Evolutionary conservation across 1,140 invertebrate genomes (phyloP).

Genomic region (Drosophila chauvacae): DNA sequence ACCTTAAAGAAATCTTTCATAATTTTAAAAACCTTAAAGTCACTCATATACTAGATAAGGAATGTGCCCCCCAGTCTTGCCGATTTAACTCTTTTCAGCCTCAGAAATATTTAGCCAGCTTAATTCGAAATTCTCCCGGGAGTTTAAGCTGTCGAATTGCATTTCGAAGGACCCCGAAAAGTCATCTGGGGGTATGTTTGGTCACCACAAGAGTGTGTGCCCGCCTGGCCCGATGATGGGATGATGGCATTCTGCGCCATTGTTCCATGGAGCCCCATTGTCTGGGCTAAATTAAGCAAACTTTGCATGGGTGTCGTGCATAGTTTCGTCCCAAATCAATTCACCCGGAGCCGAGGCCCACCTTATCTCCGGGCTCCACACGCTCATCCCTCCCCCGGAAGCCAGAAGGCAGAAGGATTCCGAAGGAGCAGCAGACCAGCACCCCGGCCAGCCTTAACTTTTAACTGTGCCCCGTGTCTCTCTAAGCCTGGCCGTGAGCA

Average conservation of each 20-base stretch:
- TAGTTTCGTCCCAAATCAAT: slow-evolving; percentile 75
- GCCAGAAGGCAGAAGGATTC: slow-evolving; percentile 40
- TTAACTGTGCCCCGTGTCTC: slow-evolving; percentile 53
- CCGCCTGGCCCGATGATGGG: not conserved
- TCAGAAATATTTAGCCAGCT: slow-evolving; percentile 27
- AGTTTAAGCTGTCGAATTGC: slow-evolving; percentile 38
- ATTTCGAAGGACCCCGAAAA: slow-evolving; percentile 23
- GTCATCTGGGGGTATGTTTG: slow-evolving; percentile 12
- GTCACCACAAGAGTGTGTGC: slow-evolving; percentile 25
- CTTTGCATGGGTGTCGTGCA: slow-evolving; percentile 67
- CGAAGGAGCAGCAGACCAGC: slow-evolving; percentile 36
- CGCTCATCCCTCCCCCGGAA: slow-evolving; percentile 21
- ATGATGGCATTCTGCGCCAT: slow-evolving; percentile 43
- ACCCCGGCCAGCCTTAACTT: slow-evolving; percentile 62
- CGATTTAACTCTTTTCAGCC: slow-evolving; percentile 5
- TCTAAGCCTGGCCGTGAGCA: slow-evolving; percentile 38
- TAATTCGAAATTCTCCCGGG: slow-evolving; percentile 21
- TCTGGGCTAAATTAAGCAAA: slow-evolving; percentile 76
- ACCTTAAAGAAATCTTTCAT: not conserved
- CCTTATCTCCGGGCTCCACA: slow-evolving; percentile 39
- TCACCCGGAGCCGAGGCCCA: slow-evolving; percentile 34
- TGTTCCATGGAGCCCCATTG: slow-evolving; percentile 64
- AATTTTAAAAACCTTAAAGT: slow-evolving; percentile 1
- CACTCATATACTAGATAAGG: not conserved
- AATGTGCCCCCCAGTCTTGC: not conserved